Percentiles rank a stretch among this genome's conserved stretches.
Conservation (phyloP, 2,113 vertebrate species). For the Gambusia affinis region DNA sequence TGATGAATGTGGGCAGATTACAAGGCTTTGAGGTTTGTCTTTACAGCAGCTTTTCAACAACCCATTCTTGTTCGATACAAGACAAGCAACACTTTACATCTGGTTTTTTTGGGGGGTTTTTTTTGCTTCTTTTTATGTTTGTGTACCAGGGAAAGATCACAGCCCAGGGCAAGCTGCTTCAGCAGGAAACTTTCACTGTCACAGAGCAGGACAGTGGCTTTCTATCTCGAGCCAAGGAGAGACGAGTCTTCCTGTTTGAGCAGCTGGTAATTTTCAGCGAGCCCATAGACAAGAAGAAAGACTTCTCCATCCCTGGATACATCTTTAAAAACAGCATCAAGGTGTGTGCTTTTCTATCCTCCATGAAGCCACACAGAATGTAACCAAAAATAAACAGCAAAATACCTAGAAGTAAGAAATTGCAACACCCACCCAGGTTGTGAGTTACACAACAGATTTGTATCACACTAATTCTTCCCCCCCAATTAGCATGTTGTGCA, state of each 20-base stretch:
- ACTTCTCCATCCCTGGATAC: conserved; percentile 85
- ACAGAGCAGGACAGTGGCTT: conserved; percentile 85
- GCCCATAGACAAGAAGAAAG: conserved; percentile 88
- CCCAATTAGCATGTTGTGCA: conserved; percentile 38
- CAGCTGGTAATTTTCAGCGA: conserved; percentile 94
- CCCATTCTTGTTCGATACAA: neutral
- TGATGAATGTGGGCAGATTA: conserved; percentile 93
- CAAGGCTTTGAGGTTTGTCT: conserved; percentile 90
- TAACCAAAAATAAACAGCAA: conserved; percentile 4
- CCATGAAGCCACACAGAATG: neutral
- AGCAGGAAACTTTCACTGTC: conserved; percentile 90
- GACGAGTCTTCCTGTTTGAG: conserved; percentile 92
- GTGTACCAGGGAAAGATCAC: conserved; percentile 88
- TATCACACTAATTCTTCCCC: neutral
- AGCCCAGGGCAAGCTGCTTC: conserved; percentile 91
- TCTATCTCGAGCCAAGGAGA: conserved; percentile 86
- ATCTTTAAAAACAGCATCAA: conserved; percentile 92
- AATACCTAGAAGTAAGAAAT: neutral
- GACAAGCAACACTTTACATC: conserved; percentile 16
- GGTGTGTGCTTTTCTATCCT: conserved; percentile 66
- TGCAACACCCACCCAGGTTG: neutral
- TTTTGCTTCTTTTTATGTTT: conserved; percentile 16
- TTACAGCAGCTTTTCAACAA: neutral
- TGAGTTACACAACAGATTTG: conserved; percentile 32
- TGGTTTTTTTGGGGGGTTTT: conserved; percentile 1